phyloP scores from a whole-genome alignment of 2,888 invertebrate genomes.

The Vesta saturnalis region DNA sequence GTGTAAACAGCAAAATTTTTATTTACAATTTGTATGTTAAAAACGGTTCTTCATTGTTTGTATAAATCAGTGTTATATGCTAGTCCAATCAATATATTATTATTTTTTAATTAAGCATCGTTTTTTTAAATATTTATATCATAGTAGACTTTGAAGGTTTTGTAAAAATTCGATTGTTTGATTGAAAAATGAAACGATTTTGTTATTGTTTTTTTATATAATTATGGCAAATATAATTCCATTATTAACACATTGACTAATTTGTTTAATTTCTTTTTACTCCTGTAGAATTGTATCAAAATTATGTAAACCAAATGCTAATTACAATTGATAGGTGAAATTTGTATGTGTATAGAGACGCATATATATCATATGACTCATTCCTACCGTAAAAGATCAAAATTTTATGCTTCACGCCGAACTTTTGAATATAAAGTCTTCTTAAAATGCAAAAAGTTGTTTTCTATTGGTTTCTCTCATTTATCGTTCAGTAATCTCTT shows the following conservation, averaged over 20 bases:
- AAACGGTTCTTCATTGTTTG: not conserved
- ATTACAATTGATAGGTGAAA: too few relatives aligned
- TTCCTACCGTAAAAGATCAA: too few relatives aligned
- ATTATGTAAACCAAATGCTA: too few relatives aligned
- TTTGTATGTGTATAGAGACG: too few relatives aligned
- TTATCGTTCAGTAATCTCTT: too few relatives aligned
- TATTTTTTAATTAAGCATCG: constrained; percentile 28
- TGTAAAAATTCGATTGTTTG: constrained; percentile 13
- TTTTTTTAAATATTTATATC: constrained; percentile 10
- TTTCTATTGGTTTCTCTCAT: too few relatives aligned
- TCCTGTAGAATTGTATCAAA: not conserved
- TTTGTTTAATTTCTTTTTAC: not conserved
- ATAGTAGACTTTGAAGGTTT: constrained; percentile 6
- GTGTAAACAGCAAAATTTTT: not conserved
- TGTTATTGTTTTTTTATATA: constrained; percentile 44
- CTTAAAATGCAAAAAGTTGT: too few relatives aligned
- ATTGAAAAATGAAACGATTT: constrained; percentile 36
- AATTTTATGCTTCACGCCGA: too few relatives aligned
- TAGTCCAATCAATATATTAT: constrained; percentile 51
- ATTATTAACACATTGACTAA: constrained; percentile 41
- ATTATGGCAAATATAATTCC: constrained; percentile 38
- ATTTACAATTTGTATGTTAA: constrained; percentile 5
- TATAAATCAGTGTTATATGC: constrained; percentile 52
- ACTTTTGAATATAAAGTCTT: too few relatives aligned
- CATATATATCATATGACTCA: too few relatives aligned